Conservation (phyloP, 2,888 invertebrate genomes). For the Pyrochroa serraticornis region DNA sequence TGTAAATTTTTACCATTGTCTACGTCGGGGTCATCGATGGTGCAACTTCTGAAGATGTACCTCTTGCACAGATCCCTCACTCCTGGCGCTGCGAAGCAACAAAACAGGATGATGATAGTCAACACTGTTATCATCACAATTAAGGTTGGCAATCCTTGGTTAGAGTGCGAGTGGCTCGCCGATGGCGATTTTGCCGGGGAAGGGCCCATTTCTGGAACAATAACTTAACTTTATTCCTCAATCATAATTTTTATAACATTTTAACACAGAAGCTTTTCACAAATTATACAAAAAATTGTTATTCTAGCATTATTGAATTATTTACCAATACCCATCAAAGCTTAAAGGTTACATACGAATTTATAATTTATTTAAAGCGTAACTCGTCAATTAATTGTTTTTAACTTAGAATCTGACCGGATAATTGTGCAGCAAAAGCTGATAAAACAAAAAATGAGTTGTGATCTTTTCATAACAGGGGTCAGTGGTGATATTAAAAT, state of each 20-base stretch:
- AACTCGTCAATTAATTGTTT: too few species aligned
- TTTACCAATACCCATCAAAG: too few species aligned
- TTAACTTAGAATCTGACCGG: too few species aligned
- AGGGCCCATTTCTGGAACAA: constrained; percentile 34
- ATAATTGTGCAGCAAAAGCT: too few species aligned
- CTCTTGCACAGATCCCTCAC: constrained; percentile 60
- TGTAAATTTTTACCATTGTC: constrained; percentile 45
- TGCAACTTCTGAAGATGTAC: constrained; percentile 58
- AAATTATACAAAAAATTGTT: neutral
- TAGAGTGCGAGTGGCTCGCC: constrained; percentile 7
- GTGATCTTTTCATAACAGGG: too few species aligned
- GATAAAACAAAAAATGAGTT: too few species aligned
- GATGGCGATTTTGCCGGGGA: constrained; percentile 27
- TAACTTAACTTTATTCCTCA: neutral
- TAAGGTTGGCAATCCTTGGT: constrained; percentile 61
- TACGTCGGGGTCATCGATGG: constrained; percentile 56
- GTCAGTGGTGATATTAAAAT: too few species aligned
- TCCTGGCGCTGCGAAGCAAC: constrained; percentile 65
- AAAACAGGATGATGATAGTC: constrained; percentile 63
- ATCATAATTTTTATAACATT: too few species aligned
- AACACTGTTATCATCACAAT: constrained; percentile 64
- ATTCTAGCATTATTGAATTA: too few species aligned
- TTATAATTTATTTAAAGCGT: too few species aligned
- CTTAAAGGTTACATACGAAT: too few species aligned
- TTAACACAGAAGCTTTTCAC: neutral